A percentile compares a stretch with the other conserved stretches of the same genome.
Evolutionary conservation across 2,113 vertebrate genomes (phyloP).

Genomic region (Hippocampus comes): DNA sequence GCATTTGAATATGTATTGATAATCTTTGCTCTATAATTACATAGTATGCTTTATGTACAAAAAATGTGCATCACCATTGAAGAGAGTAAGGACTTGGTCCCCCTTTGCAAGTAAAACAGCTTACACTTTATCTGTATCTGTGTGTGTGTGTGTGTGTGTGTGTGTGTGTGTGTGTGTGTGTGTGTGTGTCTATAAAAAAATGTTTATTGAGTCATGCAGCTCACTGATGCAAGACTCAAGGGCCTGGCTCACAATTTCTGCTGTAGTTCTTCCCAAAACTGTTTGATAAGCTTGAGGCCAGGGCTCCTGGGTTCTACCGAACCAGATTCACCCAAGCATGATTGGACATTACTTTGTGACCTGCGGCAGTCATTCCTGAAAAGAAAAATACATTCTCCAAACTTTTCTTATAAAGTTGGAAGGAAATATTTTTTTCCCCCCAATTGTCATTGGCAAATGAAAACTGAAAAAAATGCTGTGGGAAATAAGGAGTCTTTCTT

Average conservation of each 20-base stretch:
- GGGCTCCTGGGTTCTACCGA: neutral
- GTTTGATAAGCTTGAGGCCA: neutral
- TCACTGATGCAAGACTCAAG: neutral
- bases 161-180: too few species aligned
- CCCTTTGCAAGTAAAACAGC: neutral
- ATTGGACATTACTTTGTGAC: neutral
- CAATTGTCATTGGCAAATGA: neutral
- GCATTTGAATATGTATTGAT: slow-evolving; percentile 3
- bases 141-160: neutral
- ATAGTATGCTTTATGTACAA: neutral
- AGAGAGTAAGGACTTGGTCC: too few species aligned
- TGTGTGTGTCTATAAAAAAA: neutral
- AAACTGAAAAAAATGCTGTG: too few species aligned
- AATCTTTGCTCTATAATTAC: neutral
- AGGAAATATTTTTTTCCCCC: neutral
- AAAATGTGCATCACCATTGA: neutral
- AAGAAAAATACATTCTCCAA: neutral
- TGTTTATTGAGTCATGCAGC: neutral
- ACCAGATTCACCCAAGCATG: neutral
- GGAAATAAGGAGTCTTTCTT: too few species aligned
- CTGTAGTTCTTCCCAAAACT: too few species aligned
- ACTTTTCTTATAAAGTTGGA: neutral
- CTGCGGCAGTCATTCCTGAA: neutral
- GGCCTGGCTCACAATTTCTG: neutral
- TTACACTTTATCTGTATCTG: neutral